Evolutionary conservation across 2,113 vertebrate genomes (phyloP).

Genomic region (Rafetus swinhoei): DNA sequence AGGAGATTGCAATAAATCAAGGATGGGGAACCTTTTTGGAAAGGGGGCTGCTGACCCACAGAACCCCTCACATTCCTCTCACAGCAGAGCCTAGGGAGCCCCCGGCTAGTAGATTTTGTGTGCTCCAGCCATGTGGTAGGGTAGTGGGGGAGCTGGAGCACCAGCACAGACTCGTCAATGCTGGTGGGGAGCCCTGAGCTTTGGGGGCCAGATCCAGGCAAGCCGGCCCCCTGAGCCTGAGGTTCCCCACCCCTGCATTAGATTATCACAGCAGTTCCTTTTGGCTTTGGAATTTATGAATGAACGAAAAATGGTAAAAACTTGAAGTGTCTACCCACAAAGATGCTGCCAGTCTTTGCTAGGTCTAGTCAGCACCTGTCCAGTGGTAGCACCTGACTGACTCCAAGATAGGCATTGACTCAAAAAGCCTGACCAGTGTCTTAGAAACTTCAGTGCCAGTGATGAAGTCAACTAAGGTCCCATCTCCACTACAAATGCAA

Average conservation of each 20-base stretch:
- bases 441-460: neutral
- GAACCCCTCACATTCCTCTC: no score
- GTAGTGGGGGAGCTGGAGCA: no score
- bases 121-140: no score
- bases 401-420: neutral
- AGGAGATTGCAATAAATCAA: neutral
- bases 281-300: neutral
- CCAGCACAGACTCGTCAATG: no score
- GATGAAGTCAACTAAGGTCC: neutral
- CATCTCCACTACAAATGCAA: neutral
- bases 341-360: neutral
- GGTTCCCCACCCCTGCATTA: neutral
- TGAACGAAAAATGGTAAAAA: neutral
- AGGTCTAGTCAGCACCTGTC: neutral
- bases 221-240: no score
- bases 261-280: neutral
- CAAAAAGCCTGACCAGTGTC: neutral
- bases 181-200: no score
- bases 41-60: no score
- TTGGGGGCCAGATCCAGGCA: no score
- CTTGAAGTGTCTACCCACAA: conserved; percentile 2
- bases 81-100: no score
- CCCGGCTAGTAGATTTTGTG: no score
- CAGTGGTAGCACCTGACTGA: neutral
- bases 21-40: no score